These are phyloP conservation scores for Zhengitettix transpicula DNA, from an alignment of 2,888 invertebrate species.

Conservation along the genomic window DNA sequence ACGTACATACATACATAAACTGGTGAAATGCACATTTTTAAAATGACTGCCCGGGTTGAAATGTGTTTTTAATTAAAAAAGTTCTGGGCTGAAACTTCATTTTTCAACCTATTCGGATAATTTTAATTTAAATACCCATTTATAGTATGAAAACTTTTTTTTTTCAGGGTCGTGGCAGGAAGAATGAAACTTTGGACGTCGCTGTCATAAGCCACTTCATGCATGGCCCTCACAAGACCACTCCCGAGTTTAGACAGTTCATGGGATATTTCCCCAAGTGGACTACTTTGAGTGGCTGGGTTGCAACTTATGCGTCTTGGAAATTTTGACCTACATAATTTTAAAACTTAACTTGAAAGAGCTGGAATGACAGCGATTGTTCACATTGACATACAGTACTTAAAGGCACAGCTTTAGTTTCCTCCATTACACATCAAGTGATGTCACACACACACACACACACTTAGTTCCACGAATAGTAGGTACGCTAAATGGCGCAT, in stretches of 20 bases:
- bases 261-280: constrained; percentile 42
- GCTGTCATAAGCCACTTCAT: constrained; percentile 17
- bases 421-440: too few species aligned
- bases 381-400: too few species aligned
- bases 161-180: constrained; percentile 21
- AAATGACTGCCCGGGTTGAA: too few species aligned
- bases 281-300: constrained; percentile 52
- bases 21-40: too few species aligned
- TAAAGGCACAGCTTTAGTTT: too few species aligned
- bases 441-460: too few species aligned
- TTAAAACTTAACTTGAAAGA: background rate
- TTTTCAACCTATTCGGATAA: background rate
- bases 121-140: background rate
- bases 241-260: constrained; percentile 33
- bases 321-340: constrained; percentile 24
- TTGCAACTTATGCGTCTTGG: constrained; percentile 48
- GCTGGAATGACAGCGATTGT: too few species aligned
- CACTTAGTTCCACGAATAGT: too few species aligned
- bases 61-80: background rate
- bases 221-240: constrained; percentile 33
- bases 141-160: background rate
- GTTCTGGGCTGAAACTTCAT: background rate
- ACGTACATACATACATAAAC: too few species aligned
- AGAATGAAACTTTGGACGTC: constrained; percentile 11
- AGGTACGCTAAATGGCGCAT: too few species aligned